Conservation (phyloP, 2,888 invertebrate species). For the Periphyllus acericola region DNA sequence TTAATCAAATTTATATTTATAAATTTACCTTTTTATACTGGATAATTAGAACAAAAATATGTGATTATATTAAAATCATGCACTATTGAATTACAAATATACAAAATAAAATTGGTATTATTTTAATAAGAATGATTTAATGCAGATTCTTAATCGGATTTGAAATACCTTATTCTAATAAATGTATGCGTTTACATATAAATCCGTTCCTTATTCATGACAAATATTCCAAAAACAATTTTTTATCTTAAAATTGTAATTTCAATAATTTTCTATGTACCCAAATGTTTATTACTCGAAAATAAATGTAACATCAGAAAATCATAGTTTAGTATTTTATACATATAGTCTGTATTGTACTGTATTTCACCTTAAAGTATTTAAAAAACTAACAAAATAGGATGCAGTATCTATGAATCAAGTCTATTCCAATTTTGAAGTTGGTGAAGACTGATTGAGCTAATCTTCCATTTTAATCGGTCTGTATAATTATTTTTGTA, state of each 20-base stretch:
- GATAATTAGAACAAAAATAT: no score
- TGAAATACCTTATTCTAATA: no score
- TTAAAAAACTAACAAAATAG: not conserved
- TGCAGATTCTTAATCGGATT: no score
- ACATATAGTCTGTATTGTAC: not conserved
- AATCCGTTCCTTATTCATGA: no score
- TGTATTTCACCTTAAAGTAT: not conserved
- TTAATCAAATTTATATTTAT: no score
- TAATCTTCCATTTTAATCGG: not conserved
- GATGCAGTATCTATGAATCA: not conserved
- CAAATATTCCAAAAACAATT: not conserved
- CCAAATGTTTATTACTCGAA: not conserved
- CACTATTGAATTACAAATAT: no score
- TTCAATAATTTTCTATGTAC: not conserved
- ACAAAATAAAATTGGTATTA: no score
- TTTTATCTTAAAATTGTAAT: not conserved
- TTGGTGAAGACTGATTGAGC: slow-evolving; percentile 21
- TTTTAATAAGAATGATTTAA: no score
- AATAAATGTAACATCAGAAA: not conserved
- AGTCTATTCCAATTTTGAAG: slow-evolving; percentile 28
- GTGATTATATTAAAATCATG: no score
- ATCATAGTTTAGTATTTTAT: not conserved
- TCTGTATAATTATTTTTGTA: not conserved
- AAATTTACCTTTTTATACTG: no score
- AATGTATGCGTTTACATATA: no score